Evolutionary conservation across 2,113 vertebrate genomes (phyloP).

Genomic region (Catharus minimus): DNA sequence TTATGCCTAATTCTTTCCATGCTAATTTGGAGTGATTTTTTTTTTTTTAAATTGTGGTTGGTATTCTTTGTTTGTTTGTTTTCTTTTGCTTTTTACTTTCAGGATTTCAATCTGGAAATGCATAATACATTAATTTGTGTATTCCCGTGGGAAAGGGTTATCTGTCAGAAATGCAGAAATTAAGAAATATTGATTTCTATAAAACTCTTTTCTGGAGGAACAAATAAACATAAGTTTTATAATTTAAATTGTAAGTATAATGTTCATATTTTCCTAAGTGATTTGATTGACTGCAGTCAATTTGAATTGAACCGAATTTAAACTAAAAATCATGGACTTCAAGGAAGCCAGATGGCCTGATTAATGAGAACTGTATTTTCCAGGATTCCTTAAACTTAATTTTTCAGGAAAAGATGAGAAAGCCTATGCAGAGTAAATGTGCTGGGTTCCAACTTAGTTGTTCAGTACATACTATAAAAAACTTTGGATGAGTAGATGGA

Average conservation of each 20-base stretch:
- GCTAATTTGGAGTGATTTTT: neutral
- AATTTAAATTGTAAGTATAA: neutral
- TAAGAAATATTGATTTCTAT: neutral
- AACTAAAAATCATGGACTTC: neutral
- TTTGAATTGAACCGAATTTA: neutral
- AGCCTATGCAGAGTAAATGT: neutral
- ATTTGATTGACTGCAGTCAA: neutral
- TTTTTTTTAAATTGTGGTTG: neutral
- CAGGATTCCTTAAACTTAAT: neutral
- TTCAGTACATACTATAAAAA: neutral
- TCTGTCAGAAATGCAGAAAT: neutral
- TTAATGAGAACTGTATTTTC: neutral
- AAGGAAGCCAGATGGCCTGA: neutral
- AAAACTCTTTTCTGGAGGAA: neutral
- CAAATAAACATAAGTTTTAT: neutral
- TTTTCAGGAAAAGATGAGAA: neutral
- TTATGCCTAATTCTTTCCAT: neutral
- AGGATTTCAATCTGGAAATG: neutral
- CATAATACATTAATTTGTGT: neutral
- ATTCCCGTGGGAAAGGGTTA: accelerated
- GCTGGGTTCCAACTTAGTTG: neutral
- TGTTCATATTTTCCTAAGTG: neutral
- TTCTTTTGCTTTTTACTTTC: neutral
- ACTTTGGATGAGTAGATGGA: accelerated
- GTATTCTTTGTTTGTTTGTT: too few species aligned